Percentiles rank a stretch among this genome's conserved stretches.
Conservation (phyloP, 2,888 invertebrate genomes). For the Anodontia alba region DNA sequence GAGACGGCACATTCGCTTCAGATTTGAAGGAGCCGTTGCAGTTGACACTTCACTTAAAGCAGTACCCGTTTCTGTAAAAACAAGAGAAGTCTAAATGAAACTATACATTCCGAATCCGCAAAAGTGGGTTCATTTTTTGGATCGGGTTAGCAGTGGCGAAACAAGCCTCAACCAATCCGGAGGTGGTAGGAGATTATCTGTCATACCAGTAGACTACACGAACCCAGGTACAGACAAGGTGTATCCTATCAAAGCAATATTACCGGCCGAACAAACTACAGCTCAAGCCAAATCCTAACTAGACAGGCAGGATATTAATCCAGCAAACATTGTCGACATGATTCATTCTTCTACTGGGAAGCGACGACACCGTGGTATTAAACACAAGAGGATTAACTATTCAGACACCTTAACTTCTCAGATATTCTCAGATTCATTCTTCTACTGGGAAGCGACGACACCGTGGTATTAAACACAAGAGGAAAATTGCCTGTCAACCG, state of each 20-base stretch:
- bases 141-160: slow-evolving; percentile 24
- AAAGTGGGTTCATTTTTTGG: slow-evolving; percentile 39
- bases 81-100: slow-evolving; percentile 10
- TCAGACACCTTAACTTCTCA: too few relatives aligned
- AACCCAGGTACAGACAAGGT: background rate
- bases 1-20: background rate
- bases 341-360: slow-evolving; percentile 16
- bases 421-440: slow-evolving; percentile 22
- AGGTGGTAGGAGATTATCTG: slow-evolving; percentile 9
- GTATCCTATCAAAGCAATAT: slow-evolving; percentile 21
- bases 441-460: slow-evolving; percentile 14
- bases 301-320: slow-evolving; percentile 21
- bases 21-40: slow-evolving; percentile 21
- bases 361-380: slow-evolving; percentile 22
- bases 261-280: slow-evolving; percentile 22
- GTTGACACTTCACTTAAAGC: slow-evolving; percentile 5
- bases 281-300: slow-evolving; percentile 22
- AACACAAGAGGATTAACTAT: slow-evolving; percentile 23
- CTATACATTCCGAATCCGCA: slow-evolving; percentile 44
- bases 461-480: slow-evolving; percentile 1
- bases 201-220: slow-evolving; percentile 16
- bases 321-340: slow-evolving; percentile 14
- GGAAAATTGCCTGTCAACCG: slow-evolving; percentile 8
- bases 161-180: slow-evolving; percentile 20
- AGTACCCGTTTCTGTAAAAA: slow-evolving; percentile 1